Conservation (phyloP, 2,888 invertebrate species). For the Tachina grossa region DNA sequence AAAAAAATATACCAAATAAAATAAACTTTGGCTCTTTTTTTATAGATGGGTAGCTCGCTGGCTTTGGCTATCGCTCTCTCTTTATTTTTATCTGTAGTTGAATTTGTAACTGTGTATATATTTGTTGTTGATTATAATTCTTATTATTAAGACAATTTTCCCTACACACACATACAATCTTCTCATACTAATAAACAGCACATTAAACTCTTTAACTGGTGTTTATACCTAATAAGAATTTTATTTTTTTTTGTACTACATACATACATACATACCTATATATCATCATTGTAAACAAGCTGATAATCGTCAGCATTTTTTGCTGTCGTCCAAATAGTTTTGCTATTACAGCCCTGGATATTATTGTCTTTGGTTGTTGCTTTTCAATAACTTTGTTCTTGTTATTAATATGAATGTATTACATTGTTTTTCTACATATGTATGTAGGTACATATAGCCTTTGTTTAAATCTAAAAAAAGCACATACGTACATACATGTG, state of each 20-base stretch:
- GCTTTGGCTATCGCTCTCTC: conserved; percentile 1
- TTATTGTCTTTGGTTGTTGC: conserved; percentile 38
- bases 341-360: conserved; percentile 47
- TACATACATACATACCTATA: no score
- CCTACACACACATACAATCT: not conserved
- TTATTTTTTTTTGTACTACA: not conserved
- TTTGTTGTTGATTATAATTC: conserved; percentile 47
- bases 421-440: no score
- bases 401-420: not conserved
- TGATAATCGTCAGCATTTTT: conserved; percentile 14
- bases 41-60: not conserved
- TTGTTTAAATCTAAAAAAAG: conserved; percentile 47
- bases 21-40: conserved; percentile 17
- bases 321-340: conserved; percentile 20
- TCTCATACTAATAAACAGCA: conserved; percentile 1
- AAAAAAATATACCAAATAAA: not conserved
- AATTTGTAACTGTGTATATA: conserved; percentile 47
- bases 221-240: not conserved
- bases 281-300: conserved; percentile 3
- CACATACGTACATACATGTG: not conserved
- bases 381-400: conserved; percentile 35
- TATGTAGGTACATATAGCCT: conserved; percentile 5
- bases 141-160: conserved; percentile 31
- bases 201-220: conserved; percentile 19
- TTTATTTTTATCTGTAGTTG: not conserved